Percentiles rank a stretch among this genome's conserved stretches.
phyloP scores from a whole-genome alignment of 2,113 vertebrate species.

The Scopus umbretta region DNA sequence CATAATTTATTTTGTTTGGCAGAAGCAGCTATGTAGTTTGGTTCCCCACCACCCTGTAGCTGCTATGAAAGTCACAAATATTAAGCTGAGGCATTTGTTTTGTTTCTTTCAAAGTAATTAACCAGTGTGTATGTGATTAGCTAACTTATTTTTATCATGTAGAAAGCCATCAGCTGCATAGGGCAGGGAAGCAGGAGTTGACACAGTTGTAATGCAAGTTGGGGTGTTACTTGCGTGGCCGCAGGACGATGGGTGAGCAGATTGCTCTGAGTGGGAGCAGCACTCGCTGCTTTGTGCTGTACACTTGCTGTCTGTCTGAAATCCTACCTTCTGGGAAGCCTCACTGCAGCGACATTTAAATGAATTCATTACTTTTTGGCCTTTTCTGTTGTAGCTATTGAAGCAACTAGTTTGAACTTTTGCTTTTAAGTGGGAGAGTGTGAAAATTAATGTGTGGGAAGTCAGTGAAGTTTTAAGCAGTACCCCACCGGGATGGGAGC shows the following conservation, averaged over 20 bases:
- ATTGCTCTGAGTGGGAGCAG: background rate
- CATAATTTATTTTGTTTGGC: conserved; percentile 10
- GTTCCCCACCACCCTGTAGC: background rate
- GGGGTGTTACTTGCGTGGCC: background rate
- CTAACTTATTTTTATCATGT: background rate
- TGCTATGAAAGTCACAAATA: background rate
- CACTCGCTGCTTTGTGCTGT: accelerated
- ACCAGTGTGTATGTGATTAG: accelerated
- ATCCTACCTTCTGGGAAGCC: background rate
- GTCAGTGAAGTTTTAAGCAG: background rate
- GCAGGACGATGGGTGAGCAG: background rate
- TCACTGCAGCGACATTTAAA: background rate
- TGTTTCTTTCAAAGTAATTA: background rate
- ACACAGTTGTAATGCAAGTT: background rate
- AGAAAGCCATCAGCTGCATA: background rate
- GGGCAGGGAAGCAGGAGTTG: background rate
- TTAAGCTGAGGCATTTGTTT: background rate
- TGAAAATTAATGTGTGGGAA: background rate
- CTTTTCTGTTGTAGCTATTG: background rate
- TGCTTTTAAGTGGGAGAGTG: background rate
- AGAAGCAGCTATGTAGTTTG: background rate
- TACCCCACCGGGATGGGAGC: background rate
- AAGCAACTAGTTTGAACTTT: background rate
- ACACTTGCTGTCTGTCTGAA: background rate
- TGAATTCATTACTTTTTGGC: background rate